Percentiles rank a stretch among this genome's conserved stretches.
phyloP scores from a whole-genome alignment of 1,140 invertebrate species.

The Physella acuta region DNA sequence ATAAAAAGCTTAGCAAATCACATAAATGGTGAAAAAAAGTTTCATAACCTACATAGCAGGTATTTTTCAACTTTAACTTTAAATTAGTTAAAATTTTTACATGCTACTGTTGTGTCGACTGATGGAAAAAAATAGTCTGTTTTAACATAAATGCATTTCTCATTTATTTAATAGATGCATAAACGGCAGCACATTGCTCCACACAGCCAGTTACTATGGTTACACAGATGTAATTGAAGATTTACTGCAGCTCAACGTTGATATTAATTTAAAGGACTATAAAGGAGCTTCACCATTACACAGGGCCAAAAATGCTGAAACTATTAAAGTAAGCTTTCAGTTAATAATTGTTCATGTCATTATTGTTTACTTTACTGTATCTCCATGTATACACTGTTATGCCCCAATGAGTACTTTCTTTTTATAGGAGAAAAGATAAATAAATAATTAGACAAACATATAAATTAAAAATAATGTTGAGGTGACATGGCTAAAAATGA shows the following conservation, averaged over 20 bases:
- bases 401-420: too few relatives aligned
- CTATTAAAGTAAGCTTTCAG: constrained; percentile 48
- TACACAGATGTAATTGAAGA: constrained; percentile 69
- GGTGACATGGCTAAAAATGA: too few relatives aligned
- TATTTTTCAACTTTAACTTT: too few relatives aligned
- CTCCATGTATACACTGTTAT: too few relatives aligned
- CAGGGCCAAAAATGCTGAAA: constrained; percentile 45
- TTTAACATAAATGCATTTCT: background rate
- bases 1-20: constrained; percentile 45
- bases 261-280: constrained; percentile 53
- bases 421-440: too few relatives aligned
- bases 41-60: constrained; percentile 54
- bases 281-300: constrained; percentile 57
- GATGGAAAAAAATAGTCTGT: too few relatives aligned
- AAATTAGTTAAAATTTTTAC: too few relatives aligned
- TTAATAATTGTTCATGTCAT: too few relatives aligned
- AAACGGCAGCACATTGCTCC: constrained; percentile 73
- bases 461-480: too few relatives aligned
- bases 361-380: too few relatives aligned
- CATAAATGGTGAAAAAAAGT: constrained; percentile 33
- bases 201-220: constrained; percentile 76
- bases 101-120: too few relatives aligned
- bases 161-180: constrained; percentile 43
- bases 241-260: constrained; percentile 61
- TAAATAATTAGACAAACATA: too few relatives aligned